These are phyloP conservation scores for Struthidea cinerea DNA, from an alignment of 2,113 vertebrate genomes.

Conservation along the genomic window DNA sequence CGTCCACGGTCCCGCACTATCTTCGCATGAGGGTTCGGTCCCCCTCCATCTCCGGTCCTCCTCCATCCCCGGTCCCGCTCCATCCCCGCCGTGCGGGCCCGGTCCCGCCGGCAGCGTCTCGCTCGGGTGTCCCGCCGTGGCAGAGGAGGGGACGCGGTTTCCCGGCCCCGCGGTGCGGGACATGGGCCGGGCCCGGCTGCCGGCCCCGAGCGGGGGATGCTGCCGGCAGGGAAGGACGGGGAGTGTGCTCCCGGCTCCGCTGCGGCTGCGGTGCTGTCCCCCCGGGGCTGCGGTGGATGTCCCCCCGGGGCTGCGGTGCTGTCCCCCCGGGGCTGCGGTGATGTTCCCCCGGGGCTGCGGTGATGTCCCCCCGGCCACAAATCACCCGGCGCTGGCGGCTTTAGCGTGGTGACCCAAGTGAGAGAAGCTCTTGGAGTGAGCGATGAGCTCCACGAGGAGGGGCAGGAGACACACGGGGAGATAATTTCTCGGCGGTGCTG, in stretches of 20 bases:
- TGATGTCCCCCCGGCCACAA: not conserved
- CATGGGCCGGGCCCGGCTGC: not conserved
- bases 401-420: no score
- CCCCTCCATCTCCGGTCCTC: no score
- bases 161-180: not conserved
- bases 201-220: not conserved
- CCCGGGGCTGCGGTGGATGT: not conserved
- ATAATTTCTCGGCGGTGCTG: rapidly evolving
- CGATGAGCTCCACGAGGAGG: not conserved
- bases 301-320: no score
- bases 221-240: not conserved
- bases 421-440: not conserved
- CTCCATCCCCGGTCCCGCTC: not conserved
- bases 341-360: not conserved
- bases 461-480: not conserved
- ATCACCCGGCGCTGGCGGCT: not conserved
- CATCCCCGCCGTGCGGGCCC: not conserved
- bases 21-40: not conserved
- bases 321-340: not conserved
- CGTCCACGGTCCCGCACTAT: no score
- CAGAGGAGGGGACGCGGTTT: not conserved
- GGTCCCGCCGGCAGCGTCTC: no score
- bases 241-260: not conserved
- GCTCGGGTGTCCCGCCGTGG: not conserved
- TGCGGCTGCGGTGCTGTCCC: not conserved